Conservation (phyloP, 2,888 invertebrate genomes). For the Thereva unica region DNA sequence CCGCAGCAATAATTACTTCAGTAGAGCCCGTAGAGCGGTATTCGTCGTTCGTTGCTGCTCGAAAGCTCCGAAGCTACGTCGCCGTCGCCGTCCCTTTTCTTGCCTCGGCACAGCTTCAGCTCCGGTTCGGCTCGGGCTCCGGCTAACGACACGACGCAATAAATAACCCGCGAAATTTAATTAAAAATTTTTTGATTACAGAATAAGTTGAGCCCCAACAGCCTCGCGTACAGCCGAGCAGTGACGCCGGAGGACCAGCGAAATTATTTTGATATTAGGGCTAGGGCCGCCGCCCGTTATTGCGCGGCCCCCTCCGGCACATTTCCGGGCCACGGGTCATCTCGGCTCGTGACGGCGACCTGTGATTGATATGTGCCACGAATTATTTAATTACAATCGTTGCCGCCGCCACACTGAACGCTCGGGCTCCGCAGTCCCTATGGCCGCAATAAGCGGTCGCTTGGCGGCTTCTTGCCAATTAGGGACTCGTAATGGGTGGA, state of each 20-base stretch:
- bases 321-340: not conserved
- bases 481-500: too few relatives aligned
- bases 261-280: constrained; percentile 36
- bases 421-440: too few relatives aligned
- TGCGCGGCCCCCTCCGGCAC: not conserved
- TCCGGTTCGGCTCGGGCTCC: constrained; percentile 23
- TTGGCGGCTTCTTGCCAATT: too few relatives aligned
- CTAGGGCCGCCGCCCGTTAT: constrained; percentile 18
- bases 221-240: not conserved
- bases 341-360: constrained; percentile 6
- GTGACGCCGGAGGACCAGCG: not conserved
- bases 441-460: too few relatives aligned
- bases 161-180: constrained; percentile 49
- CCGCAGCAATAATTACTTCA: constrained; percentile 34
- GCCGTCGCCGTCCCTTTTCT: constrained; percentile 32
- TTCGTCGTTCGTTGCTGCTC: constrained; percentile 8
- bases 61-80: constrained; percentile 3
- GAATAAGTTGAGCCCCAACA: constrained; percentile 23
- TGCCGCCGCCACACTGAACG: too few relatives aligned
- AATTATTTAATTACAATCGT: constrained; percentile 26
- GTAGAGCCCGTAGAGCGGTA: constrained; percentile 15
- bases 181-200: constrained; percentile 45
- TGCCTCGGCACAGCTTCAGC: constrained; percentile 19
- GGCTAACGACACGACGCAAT: constrained; percentile 42
- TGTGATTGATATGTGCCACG: constrained; percentile 33